Evolutionary conservation across 2,113 vertebrate species (phyloP).

Genomic region (Paramormyrops kingsleyae): DNA sequence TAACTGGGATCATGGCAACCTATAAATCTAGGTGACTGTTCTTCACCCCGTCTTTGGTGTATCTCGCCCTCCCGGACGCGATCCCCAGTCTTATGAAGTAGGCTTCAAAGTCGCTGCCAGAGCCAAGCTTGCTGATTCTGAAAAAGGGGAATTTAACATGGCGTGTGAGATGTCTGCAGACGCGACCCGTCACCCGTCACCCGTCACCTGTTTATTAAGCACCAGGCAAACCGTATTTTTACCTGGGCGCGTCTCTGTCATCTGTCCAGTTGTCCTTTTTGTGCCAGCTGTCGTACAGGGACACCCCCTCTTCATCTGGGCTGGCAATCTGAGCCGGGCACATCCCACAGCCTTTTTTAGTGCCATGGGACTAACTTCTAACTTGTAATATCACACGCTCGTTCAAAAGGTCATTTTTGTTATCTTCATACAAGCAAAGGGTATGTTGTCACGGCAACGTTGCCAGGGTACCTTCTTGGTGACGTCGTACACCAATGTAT

Average conservation of each 20-base stretch:
- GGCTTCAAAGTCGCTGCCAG: constrained; percentile 94
- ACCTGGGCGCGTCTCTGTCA: constrained; percentile 74
- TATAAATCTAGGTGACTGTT: not conserved
- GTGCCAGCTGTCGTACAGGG: constrained; percentile 88
- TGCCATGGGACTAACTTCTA: not conserved
- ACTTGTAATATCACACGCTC: not conserved
- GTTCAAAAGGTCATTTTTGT: not conserved
- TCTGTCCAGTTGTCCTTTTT: constrained; percentile 77
- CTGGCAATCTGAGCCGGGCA: constrained; percentile 66
- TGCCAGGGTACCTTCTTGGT: constrained; percentile 76
- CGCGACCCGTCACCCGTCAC: not conserved
- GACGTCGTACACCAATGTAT: constrained; percentile 79
- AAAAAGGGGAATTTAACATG: constrained; percentile 15
- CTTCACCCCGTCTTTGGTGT: constrained; percentile 85
- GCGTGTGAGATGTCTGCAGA: not conserved
- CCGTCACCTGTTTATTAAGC: not conserved
- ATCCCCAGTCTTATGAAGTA: constrained; percentile 92
- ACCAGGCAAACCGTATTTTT: constrained; percentile 21
- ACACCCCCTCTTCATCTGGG: constrained; percentile 77
- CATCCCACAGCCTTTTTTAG: not conserved
- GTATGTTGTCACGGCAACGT: not conserved
- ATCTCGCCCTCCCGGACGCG: constrained; percentile 79
- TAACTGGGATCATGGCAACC: not conserved
- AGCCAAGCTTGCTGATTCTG: constrained; percentile 93
- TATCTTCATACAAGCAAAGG: not conserved